phyloP scores from a whole-genome alignment of 2,888 invertebrate genomes.

The Lottia gigantea region DNA sequence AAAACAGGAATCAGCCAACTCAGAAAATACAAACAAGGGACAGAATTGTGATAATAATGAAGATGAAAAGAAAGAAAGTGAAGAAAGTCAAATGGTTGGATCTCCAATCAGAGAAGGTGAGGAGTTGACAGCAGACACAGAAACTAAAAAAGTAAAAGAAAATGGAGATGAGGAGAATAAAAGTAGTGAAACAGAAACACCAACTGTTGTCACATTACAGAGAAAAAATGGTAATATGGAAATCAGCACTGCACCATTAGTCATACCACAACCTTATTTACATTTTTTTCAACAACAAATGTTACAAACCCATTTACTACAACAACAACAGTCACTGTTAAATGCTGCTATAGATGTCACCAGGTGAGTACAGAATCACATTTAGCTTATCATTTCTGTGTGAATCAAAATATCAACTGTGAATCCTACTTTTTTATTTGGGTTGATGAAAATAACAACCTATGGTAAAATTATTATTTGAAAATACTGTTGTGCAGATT shows the following conservation, averaged over 20 bases:
- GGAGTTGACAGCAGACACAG: slow-evolving; percentile 25
- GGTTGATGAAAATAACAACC: too few relatives aligned
- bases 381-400: too few relatives aligned
- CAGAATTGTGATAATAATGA: neutral
- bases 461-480: too few relatives aligned
- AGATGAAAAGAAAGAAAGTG: slow-evolving; percentile 13
- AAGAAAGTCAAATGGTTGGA: neutral
- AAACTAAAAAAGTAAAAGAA: slow-evolving; percentile 18
- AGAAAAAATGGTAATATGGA: slow-evolving; percentile 13
- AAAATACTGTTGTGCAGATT: too few relatives aligned
- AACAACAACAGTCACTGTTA: slow-evolving; percentile 44
- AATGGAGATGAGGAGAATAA: slow-evolving; percentile 13
- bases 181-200: slow-evolving; percentile 28
- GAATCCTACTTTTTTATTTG: too few relatives aligned
- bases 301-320: slow-evolving; percentile 44
- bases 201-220: slow-evolving; percentile 39
- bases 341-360: slow-evolving; percentile 42
- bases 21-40: slow-evolving; percentile 7
- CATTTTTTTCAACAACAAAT: slow-evolving; percentile 52
- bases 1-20: slow-evolving; percentile 18
- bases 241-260: slow-evolving; percentile 22
- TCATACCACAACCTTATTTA: slow-evolving; percentile 43
- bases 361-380: slow-evolving; percentile 23
- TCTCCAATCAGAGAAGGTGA: slow-evolving; percentile 3
- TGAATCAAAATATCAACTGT: too few relatives aligned